Conservation (phyloP, 1,140 invertebrate species). For the Lithobius niger region DNA sequence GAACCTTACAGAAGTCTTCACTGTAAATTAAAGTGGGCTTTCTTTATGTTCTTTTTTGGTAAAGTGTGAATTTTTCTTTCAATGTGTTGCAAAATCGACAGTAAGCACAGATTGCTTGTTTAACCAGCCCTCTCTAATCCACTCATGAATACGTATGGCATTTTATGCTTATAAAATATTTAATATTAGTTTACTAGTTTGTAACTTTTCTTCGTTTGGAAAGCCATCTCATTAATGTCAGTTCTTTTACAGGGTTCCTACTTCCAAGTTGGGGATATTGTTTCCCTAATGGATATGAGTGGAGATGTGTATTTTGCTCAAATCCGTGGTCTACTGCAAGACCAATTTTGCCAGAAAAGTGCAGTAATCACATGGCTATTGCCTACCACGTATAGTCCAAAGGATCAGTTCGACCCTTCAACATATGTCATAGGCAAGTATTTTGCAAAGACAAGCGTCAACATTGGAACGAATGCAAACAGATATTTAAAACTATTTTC, state of each 20-base stretch:
- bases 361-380: constrained; percentile 85
- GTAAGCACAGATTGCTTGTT: no score
- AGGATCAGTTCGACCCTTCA: constrained; percentile 69
- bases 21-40: no score
- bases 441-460: background rate
- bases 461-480: background rate
- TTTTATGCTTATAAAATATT: no score
- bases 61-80: no score
- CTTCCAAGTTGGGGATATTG: constrained; percentile 80
- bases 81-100: no score
- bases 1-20: no score
- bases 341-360: constrained; percentile 88
- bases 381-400: constrained; percentile 61
- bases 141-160: no score
- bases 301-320: constrained; percentile 75
- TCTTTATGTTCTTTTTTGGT: no score
- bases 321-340: constrained; percentile 71
- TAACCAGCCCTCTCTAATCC: no score
- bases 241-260: constrained; percentile 49
- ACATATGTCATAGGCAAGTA: constrained; percentile 49
- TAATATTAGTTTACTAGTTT: no score
- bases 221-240: constrained; percentile 8
- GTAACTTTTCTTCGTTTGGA: no score
- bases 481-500: constrained; percentile 7
- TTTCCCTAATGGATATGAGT: constrained; percentile 63